Conservation (phyloP, 2,888 invertebrate species). For the Polymixis flavicincta region DNA sequence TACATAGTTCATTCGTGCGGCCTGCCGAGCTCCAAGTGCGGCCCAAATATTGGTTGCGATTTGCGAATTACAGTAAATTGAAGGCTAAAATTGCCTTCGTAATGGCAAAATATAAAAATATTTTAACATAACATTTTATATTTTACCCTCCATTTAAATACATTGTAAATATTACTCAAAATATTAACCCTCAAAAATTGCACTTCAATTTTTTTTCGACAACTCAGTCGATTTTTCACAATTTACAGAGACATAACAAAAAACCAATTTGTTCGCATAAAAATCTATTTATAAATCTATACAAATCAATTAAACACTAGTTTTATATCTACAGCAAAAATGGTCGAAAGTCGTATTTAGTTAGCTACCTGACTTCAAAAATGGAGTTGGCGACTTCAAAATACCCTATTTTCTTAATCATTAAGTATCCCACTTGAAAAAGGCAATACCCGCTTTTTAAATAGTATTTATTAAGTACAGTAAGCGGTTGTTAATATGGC, state of each 20-base stretch:
- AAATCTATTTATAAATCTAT: slow-evolving; percentile 48
- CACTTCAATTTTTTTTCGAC: slow-evolving; percentile 44
- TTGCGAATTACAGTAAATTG: background rate
- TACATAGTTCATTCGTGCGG: background rate
- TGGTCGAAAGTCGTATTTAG: slow-evolving; percentile 34
- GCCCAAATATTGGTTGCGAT: background rate
- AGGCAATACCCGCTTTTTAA: slow-evolving; percentile 27
- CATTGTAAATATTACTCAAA: slow-evolving; percentile 42
- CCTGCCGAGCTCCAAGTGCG: background rate
- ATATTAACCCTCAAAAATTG: slow-evolving; percentile 38
- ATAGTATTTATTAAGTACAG: slow-evolving; percentile 20
- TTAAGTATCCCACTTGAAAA: slow-evolving; percentile 35
- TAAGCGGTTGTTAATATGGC: background rate
- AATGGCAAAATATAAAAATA: slow-evolving; percentile 10
- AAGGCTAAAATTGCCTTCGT: background rate
- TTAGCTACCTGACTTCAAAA: slow-evolving; percentile 51
- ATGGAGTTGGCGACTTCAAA: slow-evolving; percentile 54
- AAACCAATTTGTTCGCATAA: slow-evolving; percentile 47
- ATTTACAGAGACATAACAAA: slow-evolving; percentile 12
- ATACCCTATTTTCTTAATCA: slow-evolving; percentile 48
- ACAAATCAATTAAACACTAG: slow-evolving; percentile 51
- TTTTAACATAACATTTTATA: slow-evolving; percentile 8
- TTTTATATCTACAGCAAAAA: slow-evolving; percentile 33
- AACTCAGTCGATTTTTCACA: slow-evolving; percentile 26
- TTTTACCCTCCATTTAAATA: slow-evolving; percentile 24